phyloP scores from a whole-genome alignment of 1,140 invertebrate genomes.

The Scaptomyza pallida region DNA sequence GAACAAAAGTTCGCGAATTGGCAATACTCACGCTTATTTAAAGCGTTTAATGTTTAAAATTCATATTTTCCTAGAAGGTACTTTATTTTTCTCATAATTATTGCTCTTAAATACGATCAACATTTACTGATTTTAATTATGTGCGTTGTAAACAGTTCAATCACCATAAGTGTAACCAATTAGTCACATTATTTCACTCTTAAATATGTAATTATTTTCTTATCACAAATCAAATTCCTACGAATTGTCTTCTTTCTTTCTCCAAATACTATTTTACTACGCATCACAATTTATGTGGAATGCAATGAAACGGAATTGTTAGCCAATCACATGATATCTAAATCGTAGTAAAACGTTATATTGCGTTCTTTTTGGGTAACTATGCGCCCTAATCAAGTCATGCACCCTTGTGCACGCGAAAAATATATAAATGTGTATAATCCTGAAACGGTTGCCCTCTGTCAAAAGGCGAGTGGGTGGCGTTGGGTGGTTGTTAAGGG shows the following conservation, averaged over 20 bases:
- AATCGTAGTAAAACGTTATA: not conserved
- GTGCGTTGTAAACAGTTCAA: not conserved
- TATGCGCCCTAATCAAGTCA: conserved; percentile 1
- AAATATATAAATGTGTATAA: too few relatives aligned
- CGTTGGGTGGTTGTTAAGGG: conserved; percentile 4
- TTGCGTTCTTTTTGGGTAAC: conserved; percentile 3
- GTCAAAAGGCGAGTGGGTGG: not conserved
- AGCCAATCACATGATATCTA: not conserved
- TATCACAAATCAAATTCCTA: not conserved
- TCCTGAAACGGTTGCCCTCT: conserved; percentile 7
- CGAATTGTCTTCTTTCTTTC: not conserved
- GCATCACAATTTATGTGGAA: conserved; percentile 7
- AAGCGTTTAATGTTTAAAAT: too few relatives aligned
- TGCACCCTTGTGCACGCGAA: conserved; percentile 14
- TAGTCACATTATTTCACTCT: not conserved
- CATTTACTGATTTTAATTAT: not conserved
- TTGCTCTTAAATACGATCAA: too few relatives aligned
- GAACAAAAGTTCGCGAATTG: too few relatives aligned
- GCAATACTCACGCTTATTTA: too few relatives aligned
- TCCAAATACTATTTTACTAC: not conserved
- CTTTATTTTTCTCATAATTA: too few relatives aligned
- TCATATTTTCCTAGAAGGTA: too few relatives aligned
- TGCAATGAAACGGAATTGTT: not conserved
- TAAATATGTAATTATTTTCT: not conserved
- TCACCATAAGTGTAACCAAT: conserved; percentile 4